These are phyloP conservation scores for Girardinichthys multiradiatus DNA, from an alignment of 2,113 vertebrate species.

Conservation along the genomic window DNA sequence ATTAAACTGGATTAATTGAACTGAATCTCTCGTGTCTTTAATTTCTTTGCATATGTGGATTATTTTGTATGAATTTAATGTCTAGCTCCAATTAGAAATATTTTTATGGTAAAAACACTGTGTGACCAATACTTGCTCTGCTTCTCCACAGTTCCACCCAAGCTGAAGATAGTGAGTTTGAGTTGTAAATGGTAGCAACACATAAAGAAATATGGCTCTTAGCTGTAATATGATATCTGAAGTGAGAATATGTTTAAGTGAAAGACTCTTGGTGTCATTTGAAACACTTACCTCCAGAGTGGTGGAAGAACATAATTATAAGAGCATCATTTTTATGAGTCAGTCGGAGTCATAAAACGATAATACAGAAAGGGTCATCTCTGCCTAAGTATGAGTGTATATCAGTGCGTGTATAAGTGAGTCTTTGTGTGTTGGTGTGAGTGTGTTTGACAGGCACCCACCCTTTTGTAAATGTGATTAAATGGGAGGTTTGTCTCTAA, in stretches of 20 bases:
- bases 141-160: not conserved
- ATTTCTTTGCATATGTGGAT: no score
- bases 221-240: constrained; percentile 19
- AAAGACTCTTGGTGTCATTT: constrained; percentile 17
- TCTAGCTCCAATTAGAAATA: not conserved
- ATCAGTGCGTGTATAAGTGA: constrained; percentile 52
- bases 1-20: no score
- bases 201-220: constrained; percentile 35
- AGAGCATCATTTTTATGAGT: constrained; percentile 44
- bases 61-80: no score
- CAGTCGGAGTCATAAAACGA: constrained; percentile 32
- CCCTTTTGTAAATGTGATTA: constrained; percentile 80
- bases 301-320: constrained; percentile 32
- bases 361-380: constrained; percentile 33
- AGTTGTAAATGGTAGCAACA: constrained; percentile 52
- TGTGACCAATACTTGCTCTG: no score
- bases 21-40: no score
- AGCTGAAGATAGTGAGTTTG: constrained; percentile 28
- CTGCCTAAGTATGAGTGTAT: constrained; percentile 36
- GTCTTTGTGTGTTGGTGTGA: constrained; percentile 58
- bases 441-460: constrained; percentile 76
- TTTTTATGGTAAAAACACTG: not conserved
- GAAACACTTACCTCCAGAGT: constrained; percentile 34
- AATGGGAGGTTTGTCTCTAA: constrained; percentile 82
- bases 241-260: constrained; percentile 16